These are phyloP conservation scores for Tryphoninae sp. DNA, from an alignment of 2,888 invertebrate species.

Conservation along the genomic window DNA sequence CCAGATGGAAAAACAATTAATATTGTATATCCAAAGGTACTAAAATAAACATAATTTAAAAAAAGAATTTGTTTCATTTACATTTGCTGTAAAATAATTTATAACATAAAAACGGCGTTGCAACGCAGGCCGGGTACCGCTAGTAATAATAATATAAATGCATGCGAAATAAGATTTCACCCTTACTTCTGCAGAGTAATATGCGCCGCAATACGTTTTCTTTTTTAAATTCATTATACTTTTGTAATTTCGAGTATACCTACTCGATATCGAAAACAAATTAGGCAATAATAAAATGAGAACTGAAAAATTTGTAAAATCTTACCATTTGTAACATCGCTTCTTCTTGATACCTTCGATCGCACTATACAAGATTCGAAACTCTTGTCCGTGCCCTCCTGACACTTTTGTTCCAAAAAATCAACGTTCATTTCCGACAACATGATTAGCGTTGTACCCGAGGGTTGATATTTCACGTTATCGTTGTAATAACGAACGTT, in stretches of 20 bases:
- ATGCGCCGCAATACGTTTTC: no score
- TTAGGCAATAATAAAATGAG: constrained; percentile 11
- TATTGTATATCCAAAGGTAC: no score
- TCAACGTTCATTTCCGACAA: constrained; percentile 70
- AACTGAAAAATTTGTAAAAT: constrained; percentile 31
- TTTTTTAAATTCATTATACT: no score
- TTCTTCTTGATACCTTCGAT: constrained; percentile 65
- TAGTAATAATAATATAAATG: no score
- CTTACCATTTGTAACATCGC: constrained; percentile 67
- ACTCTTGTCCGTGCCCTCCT: constrained; percentile 68
- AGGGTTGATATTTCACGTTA: not conserved
- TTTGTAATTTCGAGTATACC: not conserved
- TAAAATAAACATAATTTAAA: no score
- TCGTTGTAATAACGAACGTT: constrained; percentile 4
- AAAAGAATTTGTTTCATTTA: no score
- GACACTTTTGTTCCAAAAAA: constrained; percentile 66
- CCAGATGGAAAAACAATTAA: no score
- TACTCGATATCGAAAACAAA: not conserved
- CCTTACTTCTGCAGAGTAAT: no score
- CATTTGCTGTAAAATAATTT: no score
- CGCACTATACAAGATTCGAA: constrained; percentile 68
- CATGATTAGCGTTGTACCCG: constrained; percentile 64
- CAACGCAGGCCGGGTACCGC: no score
- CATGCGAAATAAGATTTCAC: no score
- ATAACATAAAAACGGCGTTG: no score